Percentiles rank a stretch among this genome's conserved stretches.
phyloP scores from a whole-genome alignment of 2,888 invertebrate genomes.

The Leucania comma region DNA sequence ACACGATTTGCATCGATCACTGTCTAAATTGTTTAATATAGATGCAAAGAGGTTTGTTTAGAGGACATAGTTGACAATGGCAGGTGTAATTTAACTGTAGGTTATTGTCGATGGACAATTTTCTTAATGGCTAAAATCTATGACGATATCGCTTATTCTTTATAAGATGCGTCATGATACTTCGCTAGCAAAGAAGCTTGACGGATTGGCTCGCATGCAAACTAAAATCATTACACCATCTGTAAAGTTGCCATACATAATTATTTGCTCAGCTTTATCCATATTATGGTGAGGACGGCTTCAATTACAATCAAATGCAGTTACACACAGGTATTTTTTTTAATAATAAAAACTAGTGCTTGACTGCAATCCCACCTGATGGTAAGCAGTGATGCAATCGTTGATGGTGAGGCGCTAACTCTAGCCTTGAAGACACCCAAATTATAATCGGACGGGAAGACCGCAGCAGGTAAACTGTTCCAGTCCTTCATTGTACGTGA shows the following conservation, averaged over 20 bases:
- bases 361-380: too few species aligned
- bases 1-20: constrained; percentile 55
- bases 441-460: too few species aligned
- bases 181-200: not conserved
- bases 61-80: constrained; percentile 37
- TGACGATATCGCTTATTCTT: constrained; percentile 2
- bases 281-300: too few species aligned
- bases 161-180: constrained; percentile 3
- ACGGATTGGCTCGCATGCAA: not conserved
- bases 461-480: too few species aligned
- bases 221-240: not conserved
- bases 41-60: constrained; percentile 10
- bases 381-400: too few species aligned
- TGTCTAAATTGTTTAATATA: constrained; percentile 40
- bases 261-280: too few species aligned
- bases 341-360: too few species aligned
- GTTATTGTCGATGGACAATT: constrained; percentile 16
- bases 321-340: too few species aligned
- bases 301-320: too few species aligned
- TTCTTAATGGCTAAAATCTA: not conserved
- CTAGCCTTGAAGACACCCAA: too few species aligned
- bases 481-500: too few species aligned
- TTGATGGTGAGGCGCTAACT: too few species aligned
- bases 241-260: not conserved
- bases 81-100: constrained; percentile 6